Evolutionary conservation across 2,888 invertebrate genomes (phyloP).

Genomic region (Adelphocoris suturalis): DNA sequence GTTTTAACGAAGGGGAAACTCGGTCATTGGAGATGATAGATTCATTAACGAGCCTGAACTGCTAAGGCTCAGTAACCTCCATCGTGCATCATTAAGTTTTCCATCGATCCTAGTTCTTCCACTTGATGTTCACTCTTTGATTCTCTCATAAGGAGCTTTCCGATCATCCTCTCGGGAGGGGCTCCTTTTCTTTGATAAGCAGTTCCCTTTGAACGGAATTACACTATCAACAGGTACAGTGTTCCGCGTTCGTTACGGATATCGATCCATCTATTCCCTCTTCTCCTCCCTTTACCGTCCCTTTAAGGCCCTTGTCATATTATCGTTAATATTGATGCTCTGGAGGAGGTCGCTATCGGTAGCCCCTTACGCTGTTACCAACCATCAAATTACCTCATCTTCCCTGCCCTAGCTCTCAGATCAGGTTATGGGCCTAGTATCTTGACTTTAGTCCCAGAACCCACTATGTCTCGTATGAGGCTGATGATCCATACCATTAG

Average conservation of each 20-base stretch:
- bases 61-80: not conserved
- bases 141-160: slow-evolving; percentile 10
- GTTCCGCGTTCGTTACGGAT: slow-evolving; percentile 16
- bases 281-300: not conserved
- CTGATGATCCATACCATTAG: too few species aligned
- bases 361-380: not conserved
- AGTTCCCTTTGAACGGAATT: slow-evolving; percentile 1
- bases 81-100: not conserved
- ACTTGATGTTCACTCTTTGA: slow-evolving; percentile 25
- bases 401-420: not conserved
- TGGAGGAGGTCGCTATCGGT: not conserved
- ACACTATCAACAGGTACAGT: slow-evolving; percentile 7
- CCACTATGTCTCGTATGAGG: not conserved
- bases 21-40: too few species aligned
- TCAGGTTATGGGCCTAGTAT: not conserved
- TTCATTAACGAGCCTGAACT: too few species aligned
- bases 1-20: too few species aligned
- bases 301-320: not conserved
- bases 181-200: slow-evolving; percentile 1
- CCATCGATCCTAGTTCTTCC: slow-evolving; percentile 18
- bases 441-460: not conserved
- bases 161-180: not conserved
- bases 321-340: slow-evolving; percentile 36
- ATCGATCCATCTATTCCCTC: not conserved
- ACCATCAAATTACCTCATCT: not conserved